A percentile compares a stretch with the other conserved stretches of the same genome.
phyloP scores from a whole-genome alignment of 23 tunicate genomes.

The Trididemnum nubilum region DNA sequence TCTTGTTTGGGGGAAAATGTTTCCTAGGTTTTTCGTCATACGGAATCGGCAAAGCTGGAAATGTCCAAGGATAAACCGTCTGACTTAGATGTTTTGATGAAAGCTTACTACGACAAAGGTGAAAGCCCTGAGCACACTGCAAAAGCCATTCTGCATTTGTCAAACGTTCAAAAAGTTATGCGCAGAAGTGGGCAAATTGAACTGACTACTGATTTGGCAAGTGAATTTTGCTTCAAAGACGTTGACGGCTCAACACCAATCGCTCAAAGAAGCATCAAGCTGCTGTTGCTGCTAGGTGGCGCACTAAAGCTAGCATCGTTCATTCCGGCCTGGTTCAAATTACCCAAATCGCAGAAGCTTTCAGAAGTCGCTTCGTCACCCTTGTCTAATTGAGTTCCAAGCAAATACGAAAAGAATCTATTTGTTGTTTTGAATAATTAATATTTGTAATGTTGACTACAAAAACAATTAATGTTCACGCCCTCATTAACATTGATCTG shows the following conservation, averaged over 20 bases:
- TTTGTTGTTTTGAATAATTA: no score
- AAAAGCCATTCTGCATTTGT: slow-evolving; percentile 16
- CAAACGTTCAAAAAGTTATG: slow-evolving; percentile 45
- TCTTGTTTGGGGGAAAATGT: slow-evolving; percentile 56
- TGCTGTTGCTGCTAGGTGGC: background rate
- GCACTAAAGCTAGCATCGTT: background rate
- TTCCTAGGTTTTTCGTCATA: slow-evolving; percentile 42
- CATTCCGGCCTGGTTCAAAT: background rate
- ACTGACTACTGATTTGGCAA: slow-evolving; percentile 56
- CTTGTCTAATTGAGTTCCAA: no score
- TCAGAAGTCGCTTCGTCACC: background rate
- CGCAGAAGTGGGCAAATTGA: slow-evolving; percentile 47
- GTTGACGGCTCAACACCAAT: slow-evolving; percentile 36
- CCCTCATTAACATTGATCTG: no score
- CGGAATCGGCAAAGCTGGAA: slow-evolving; percentile 75
- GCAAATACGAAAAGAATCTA: no score
- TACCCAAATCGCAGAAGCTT: background rate
- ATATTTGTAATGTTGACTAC: no score
- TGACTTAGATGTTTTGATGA: no score
- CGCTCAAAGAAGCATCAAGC: background rate
- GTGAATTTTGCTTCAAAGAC: slow-evolving; percentile 35
- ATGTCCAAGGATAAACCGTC: slow-evolving; percentile 27
- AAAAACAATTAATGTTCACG: no score
- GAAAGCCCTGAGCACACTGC: slow-evolving; percentile 41
- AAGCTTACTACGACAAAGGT: no score